Percentiles rank a stretch among this genome's conserved stretches.
These are phyloP conservation scores for Lomographa bimaculata DNA, from an alignment of 2,888 invertebrate species.

Conservation along the genomic window DNA sequence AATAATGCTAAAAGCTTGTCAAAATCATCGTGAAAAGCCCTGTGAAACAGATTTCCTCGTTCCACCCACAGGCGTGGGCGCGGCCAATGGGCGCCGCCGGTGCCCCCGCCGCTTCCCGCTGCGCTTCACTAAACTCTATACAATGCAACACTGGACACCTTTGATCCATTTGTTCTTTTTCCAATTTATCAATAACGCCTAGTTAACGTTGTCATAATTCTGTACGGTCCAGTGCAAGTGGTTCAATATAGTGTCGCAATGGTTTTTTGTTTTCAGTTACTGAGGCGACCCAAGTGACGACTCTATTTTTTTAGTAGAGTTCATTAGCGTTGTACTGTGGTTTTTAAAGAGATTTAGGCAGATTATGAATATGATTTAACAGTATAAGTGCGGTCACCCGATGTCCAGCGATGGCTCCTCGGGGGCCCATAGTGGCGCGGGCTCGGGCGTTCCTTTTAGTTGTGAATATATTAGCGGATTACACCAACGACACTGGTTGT, in stretches of 20 bases:
- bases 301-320: not conserved
- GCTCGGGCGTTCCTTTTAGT: slow-evolving; percentile 68
- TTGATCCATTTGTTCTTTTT: slow-evolving; percentile 33
- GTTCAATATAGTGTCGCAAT: slow-evolving; percentile 27
- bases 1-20: slow-evolving; percentile 79
- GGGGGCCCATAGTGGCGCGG: slow-evolving; percentile 53
- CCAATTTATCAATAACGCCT: slow-evolving; percentile 32
- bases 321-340: too few species aligned
- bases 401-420: slow-evolving; percentile 60
- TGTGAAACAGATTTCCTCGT: slow-evolving; percentile 58
- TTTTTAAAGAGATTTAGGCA: slow-evolving; percentile 9
- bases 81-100: slow-evolving; percentile 74
- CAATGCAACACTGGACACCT: slow-evolving; percentile 40
- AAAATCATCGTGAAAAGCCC: slow-evolving; percentile 64
- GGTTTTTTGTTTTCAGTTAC: slow-evolving; percentile 12
- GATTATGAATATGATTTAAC: slow-evolving; percentile 47
- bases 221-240: slow-evolving; percentile 31
- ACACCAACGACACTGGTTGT: slow-evolving; percentile 55
- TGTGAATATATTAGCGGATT: slow-evolving; percentile 77
- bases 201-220: slow-evolving; percentile 36
- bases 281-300: not conserved
- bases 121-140: slow-evolving; percentile 49
- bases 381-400: slow-evolving; percentile 56
- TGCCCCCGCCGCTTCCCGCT: slow-evolving; percentile 43
- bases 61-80: slow-evolving; percentile 72